These are phyloP conservation scores for Drosophila testacea DNA, from an alignment of 2,888 invertebrate species.

Conservation along the genomic window DNA sequence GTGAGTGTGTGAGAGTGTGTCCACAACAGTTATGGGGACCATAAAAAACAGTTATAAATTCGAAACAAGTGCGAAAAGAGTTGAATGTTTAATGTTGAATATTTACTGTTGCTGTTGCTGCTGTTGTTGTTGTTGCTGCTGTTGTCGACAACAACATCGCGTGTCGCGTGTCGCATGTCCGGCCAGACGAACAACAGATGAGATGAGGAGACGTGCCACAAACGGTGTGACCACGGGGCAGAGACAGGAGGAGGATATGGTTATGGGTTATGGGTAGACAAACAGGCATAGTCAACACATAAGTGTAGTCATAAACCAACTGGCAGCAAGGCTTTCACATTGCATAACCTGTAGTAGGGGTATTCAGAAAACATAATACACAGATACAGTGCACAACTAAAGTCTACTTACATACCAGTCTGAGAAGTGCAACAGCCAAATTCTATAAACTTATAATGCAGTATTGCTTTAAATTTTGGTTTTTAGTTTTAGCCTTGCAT, in stretches of 20 bases:
- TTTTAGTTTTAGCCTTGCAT: too few species aligned
- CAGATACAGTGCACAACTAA: too few species aligned
- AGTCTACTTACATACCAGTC: too few species aligned
- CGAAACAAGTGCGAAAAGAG: slow-evolving; percentile 58
- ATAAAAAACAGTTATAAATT: slow-evolving; percentile 56
- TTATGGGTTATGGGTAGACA: slow-evolving; percentile 21
- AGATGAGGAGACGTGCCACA: slow-evolving; percentile 5
- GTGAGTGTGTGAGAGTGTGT: slow-evolving; percentile 27
- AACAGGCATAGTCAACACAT: slow-evolving; percentile 39
- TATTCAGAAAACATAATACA: slow-evolving; percentile 10
- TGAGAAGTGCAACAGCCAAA: too few species aligned
- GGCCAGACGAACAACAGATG: slow-evolving; percentile 23
- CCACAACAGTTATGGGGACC: slow-evolving; percentile 34
- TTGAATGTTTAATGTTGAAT: slow-evolving; percentile 35
- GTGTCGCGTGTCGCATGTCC: slow-evolving; percentile 37
- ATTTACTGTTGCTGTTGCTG: neutral
- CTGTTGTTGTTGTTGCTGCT: neutral
- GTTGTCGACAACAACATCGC: slow-evolving; percentile 7
- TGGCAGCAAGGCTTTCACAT: slow-evolving; percentile 25
- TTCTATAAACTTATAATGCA: too few species aligned
- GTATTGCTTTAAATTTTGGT: too few species aligned
- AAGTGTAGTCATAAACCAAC: slow-evolving; percentile 51
- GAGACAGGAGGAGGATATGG: neutral
- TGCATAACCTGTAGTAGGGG: slow-evolving; percentile 22
- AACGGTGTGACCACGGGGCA: slow-evolving; percentile 1